phyloP scores from a whole-genome alignment of 2,113 vertebrate genomes.

The Lontra canadensis region DNA sequence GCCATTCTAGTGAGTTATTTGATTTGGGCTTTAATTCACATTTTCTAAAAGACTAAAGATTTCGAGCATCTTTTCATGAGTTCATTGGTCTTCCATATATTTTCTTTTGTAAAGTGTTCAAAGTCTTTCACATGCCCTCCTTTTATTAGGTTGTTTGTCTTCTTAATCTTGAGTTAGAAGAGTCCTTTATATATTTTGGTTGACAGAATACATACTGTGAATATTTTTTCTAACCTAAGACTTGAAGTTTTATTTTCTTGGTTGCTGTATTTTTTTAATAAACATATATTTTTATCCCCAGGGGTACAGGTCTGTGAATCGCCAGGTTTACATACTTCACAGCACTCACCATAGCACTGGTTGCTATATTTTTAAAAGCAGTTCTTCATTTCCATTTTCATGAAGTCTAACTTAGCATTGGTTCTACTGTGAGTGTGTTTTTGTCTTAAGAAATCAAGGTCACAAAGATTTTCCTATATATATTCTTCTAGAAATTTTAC shows the following conservation, averaged over 20 bases:
- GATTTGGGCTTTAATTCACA: background rate
- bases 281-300: too few species aligned
- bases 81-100: background rate
- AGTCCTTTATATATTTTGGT: background rate
- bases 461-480: background rate
- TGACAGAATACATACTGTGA: background rate
- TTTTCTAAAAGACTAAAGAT: background rate
- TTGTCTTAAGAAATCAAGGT: slow-evolving; percentile 2
- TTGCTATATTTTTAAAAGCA: background rate
- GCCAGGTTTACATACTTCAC: too few species aligned
- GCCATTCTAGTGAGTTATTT: background rate
- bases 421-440: background rate
- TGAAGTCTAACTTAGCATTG: background rate
- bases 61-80: background rate
- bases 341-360: background rate
- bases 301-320: too few species aligned
- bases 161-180: slow-evolving; percentile 42
- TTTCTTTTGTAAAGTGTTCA: background rate
- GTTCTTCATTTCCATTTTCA: background rate
- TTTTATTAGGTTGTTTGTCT: slow-evolving; percentile 2
- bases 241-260: slow-evolving; percentile 20
- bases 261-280: background rate
- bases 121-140: background rate
- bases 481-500: background rate
- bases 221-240: background rate